Conservation (phyloP, 1,140 invertebrate species). For the Papilio glaucus region DNA sequence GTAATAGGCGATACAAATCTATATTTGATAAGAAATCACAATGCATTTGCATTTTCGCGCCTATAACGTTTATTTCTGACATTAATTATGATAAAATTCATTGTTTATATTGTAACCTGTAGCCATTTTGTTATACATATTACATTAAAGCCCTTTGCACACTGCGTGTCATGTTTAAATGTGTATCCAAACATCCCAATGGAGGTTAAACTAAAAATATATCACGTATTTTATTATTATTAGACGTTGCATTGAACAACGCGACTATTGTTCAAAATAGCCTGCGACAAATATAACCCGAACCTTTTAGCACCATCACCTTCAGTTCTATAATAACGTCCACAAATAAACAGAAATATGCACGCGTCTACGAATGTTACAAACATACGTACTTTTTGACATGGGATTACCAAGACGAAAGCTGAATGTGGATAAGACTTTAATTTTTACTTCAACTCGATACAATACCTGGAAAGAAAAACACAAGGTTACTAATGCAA, state of each 20-base stretch:
- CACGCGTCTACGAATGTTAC: conserved; percentile 62
- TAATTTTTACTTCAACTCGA: not conserved
- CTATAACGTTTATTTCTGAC: too few species aligned
- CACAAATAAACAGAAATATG: conserved; percentile 66
- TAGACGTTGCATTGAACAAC: conserved; percentile 67
- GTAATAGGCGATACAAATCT: too few species aligned
- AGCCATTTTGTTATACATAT: not conserved
- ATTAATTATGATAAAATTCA: too few species aligned
- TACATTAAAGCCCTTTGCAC: not conserved
- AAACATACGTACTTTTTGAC: conserved; percentile 44
- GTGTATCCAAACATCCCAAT: not conserved
- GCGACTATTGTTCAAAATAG: conserved; percentile 70
- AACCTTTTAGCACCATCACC: conserved; percentile 70
- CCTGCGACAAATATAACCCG: conserved; percentile 69
- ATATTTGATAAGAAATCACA: too few species aligned
- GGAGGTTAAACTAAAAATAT: conserved; percentile 18
- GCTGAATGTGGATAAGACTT: conserved; percentile 19
- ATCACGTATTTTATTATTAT: conserved; percentile 11
- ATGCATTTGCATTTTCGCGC: too few species aligned
- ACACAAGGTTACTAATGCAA: conserved; percentile 35
- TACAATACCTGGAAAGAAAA: conserved; percentile 35
- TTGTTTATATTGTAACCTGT: too few species aligned
- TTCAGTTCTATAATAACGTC: conserved; percentile 72
- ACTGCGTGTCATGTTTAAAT: not conserved
- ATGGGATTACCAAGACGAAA: conserved; percentile 28